Percentiles rank a stretch among this genome's conserved stretches.
These are phyloP conservation scores for Botrylloides violaceus DNA, from an alignment of 23 tunicate genomes.

Conservation along the genomic window DNA sequence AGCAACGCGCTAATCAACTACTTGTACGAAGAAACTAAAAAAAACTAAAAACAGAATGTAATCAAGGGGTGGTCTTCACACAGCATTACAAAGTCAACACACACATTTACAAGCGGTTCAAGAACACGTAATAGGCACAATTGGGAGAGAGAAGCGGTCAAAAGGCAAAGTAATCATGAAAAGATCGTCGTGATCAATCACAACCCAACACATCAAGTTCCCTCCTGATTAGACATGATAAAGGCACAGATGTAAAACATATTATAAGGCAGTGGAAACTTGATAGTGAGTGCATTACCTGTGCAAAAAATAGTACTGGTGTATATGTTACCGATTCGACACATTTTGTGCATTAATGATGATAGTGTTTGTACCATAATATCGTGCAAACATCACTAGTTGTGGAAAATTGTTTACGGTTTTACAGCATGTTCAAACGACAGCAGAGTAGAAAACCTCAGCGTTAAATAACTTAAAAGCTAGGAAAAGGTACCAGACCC, in stretches of 20 bases:
- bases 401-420: background rate
- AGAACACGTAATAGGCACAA: background rate
- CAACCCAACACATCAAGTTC: background rate
- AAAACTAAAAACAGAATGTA: background rate
- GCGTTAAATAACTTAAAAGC: background rate
- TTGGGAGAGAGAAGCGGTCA: background rate
- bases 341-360: background rate
- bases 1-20: constrained; percentile 1
- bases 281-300: background rate
- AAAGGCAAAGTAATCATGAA: background rate
- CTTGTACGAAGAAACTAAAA: background rate
- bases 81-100: background rate
- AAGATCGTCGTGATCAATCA: background rate
- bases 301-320: constrained; percentile 1
- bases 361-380: background rate
- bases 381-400: background rate
- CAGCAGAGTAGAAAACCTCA: constrained; percentile 1
- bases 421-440: background rate
- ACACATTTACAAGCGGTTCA: background rate
- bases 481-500: constrained; percentile 4
- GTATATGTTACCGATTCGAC: background rate
- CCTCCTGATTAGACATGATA: background rate
- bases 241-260: background rate
- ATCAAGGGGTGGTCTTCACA: background rate
- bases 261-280: constrained; percentile 1